Conservation (phyloP, 2,888 invertebrate genomes). For the Dusona sp. region DNA sequence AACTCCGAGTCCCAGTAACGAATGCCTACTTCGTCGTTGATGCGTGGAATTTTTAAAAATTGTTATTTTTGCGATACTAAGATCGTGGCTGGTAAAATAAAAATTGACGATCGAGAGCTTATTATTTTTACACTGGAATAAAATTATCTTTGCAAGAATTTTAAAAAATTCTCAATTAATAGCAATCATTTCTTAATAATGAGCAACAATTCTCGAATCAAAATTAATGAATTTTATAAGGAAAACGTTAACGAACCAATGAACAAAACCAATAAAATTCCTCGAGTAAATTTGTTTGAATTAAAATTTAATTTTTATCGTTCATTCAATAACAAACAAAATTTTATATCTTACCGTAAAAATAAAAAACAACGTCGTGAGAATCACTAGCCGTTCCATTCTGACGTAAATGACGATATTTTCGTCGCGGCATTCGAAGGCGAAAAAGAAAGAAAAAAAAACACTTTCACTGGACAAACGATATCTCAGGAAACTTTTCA, state of each 20-base stretch:
- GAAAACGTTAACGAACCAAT: not conserved
- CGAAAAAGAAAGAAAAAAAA: constrained; percentile 8
- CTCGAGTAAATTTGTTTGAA: not conserved
- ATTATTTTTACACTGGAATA: not conserved
- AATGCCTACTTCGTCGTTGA: constrained; percentile 13
- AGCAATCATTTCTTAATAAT: not conserved
- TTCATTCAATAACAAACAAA: constrained; percentile 10
- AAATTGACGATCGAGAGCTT: not conserved
- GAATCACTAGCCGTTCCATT: constrained; percentile 44
- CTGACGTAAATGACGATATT: constrained; percentile 54
- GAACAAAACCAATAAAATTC: constrained; percentile 7
- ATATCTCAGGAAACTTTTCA: constrained; percentile 39
- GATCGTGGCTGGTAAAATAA: not conserved
- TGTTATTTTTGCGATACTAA: not conserved
- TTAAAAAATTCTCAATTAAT: not conserved
- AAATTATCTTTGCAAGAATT: not conserved
- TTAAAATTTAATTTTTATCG: not conserved
- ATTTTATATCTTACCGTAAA: constrained; percentile 39
- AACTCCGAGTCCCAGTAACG: constrained; percentile 5
- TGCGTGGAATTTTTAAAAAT: not conserved
- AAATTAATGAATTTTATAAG: not conserved
- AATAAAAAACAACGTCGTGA: constrained; percentile 45
- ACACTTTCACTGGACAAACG: constrained; percentile 45
- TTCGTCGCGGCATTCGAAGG: constrained; percentile 47
- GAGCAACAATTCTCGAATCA: not conserved